These are phyloP conservation scores for Lutraria rhynchaena DNA, from an alignment of 1,140 invertebrate species.

Conservation along the genomic window DNA sequence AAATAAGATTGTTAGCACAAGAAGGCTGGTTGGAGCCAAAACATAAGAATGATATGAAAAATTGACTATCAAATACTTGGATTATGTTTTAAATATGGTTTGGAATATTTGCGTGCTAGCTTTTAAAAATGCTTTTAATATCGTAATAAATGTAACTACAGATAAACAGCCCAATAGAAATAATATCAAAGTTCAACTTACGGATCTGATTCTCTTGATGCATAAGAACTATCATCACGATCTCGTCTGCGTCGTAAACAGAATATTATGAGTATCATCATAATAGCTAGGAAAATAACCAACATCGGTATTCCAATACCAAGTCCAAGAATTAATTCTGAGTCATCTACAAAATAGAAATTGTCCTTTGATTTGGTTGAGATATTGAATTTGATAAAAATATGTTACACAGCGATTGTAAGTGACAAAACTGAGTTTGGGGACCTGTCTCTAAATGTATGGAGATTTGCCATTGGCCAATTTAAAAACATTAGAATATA, in stretches of 20 bases:
- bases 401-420: too few relatives aligned
- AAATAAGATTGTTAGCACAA: too few relatives aligned
- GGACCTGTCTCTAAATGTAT: background rate
- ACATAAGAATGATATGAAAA: too few relatives aligned
- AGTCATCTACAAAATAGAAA: slow-evolving; percentile 5
- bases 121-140: too few relatives aligned
- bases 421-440: background rate
- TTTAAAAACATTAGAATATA: background rate
- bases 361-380: background rate
- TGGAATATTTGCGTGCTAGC: too few relatives aligned
- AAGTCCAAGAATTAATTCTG: slow-evolving; percentile 7
- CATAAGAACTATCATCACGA: background rate
- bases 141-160: too few relatives aligned
- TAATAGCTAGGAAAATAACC: background rate
- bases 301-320: slow-evolving; percentile 21
- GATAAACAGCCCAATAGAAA: too few relatives aligned
- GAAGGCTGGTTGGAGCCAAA: too few relatives aligned
- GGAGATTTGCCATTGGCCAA: background rate
- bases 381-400: too few relatives aligned
- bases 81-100: too few relatives aligned
- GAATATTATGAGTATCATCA: background rate
- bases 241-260: slow-evolving; percentile 17
- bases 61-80: too few relatives aligned
- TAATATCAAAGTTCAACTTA: too few relatives aligned
- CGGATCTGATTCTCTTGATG: slow-evolving; percentile 9